Base-by-base conservation (phyloP, 92 coral and sea anemone genomes). In the Actinostola sp. region DNA sequence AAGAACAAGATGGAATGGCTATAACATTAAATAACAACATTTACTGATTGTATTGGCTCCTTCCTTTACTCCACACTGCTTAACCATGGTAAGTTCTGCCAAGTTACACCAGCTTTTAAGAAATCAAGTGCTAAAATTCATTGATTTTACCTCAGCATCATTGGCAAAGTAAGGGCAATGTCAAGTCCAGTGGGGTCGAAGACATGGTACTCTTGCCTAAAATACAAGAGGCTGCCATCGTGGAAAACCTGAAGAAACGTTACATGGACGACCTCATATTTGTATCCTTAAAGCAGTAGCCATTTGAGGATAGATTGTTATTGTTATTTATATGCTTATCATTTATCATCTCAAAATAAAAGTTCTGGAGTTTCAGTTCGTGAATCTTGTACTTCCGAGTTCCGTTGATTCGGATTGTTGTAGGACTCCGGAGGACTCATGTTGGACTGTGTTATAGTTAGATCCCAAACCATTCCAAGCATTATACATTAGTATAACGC, bases 91-190 rank as follows among this genome's bases (percentile, higher is more conserved):
- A 34, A 68, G 74, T 68, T 51, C 1, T 6, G 34, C 14, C 23
- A 24, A 68, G 42, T 51, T 68, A 31, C 0, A 27, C 12, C 56
- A 33, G 31, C 0, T 33, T 50, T 32, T 13, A 20, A 21, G 14
- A 7, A n/a, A 38, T 70, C 48, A 63, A 63, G 49, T 36, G n/a
- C 31, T 31, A 24, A 50, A 19, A 33, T 42, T 2, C 50, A 17
- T 43, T 3, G 63, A 31, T 28, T 30, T 72, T 48, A 21, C 6
- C 38, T 0, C 77, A 90, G 96, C 96, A 95, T 71, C 99, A 95
- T 58, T 95, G 99, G 99, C 99, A 95, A 77, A 95, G 99, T 73
- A 95, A 95, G 35, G 97, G 99, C 57, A 85, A 84, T 87, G 89
- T 92, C 23, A 95, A 95, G 57, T 90, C 99, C 36, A 95, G 99